Evolutionary conservation across 2,797 vertebrate genomes (phyloP).

Genomic region (Phalanger gymnotis): DNA sequence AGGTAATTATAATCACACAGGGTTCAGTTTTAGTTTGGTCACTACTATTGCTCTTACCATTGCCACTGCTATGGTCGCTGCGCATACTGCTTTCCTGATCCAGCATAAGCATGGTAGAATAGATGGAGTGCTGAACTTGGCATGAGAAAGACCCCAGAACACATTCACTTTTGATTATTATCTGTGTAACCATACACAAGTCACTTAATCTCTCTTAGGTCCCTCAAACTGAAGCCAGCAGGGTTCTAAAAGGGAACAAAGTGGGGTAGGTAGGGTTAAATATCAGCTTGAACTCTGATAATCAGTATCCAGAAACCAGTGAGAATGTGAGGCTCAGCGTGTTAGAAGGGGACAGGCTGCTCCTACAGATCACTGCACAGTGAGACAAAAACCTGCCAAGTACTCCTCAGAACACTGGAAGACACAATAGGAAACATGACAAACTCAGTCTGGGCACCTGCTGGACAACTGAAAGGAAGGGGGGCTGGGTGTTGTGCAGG

Average conservation of each 20-base stretch:
- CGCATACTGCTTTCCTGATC: background rate
- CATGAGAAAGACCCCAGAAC: background rate
- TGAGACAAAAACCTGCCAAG: background rate
- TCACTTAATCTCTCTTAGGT: background rate
- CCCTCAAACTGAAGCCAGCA: background rate
- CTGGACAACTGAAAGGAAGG: background rate
- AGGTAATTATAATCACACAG: background rate
- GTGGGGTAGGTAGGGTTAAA: background rate
- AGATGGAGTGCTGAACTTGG: background rate
- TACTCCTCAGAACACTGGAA: no score
- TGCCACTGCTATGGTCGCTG: no score
- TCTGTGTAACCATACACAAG: background rate
- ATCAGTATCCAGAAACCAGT: background rate
- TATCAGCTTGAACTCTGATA: background rate
- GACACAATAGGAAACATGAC: background rate
- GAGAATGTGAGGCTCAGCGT: no score
- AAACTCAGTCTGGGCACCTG: background rate
- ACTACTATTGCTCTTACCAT: no score
- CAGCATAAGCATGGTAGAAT: background rate
- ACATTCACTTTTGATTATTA: background rate
- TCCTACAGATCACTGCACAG: background rate
- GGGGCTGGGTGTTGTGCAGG: background rate
- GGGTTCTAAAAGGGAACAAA: background rate
- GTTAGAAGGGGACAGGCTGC: background rate
- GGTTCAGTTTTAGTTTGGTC: background rate